Evolutionary conservation across 2,113 vertebrate genomes (phyloP).

Genomic region (Mesoclemmys tuberculata): DNA sequence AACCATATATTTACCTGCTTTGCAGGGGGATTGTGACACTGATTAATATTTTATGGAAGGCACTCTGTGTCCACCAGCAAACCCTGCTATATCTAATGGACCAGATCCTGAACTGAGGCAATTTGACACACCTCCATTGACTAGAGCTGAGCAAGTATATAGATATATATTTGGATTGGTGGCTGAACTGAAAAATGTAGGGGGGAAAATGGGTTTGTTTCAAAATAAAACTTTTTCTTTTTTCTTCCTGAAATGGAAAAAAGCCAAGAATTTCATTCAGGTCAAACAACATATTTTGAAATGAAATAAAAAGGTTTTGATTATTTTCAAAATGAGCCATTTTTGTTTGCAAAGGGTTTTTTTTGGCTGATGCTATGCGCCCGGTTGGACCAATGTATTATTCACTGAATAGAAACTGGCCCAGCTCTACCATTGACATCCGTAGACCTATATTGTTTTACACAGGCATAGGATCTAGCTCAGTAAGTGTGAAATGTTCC

Average conservation of each 20-base stretch:
- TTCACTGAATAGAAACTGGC: background rate
- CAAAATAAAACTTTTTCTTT: background rate
- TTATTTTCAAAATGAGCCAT: background rate
- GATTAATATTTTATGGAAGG: background rate
- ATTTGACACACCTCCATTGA: background rate
- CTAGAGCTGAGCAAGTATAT: too few species aligned
- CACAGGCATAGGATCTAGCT: background rate
- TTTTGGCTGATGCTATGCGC: background rate
- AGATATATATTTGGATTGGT: background rate
- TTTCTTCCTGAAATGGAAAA: background rate
- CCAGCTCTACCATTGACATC: background rate
- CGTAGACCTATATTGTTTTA: background rate
- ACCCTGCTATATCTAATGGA: background rate
- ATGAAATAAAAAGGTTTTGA: background rate
- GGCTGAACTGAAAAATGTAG: background rate
- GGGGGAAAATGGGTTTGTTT: background rate
- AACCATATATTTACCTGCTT: background rate
- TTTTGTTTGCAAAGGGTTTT: background rate
- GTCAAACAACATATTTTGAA: background rate
- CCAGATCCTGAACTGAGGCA: background rate
- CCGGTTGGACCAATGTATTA: background rate
- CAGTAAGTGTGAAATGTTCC: background rate
- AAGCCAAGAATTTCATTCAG: background rate
- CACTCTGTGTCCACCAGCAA: background rate
- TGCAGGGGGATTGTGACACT: background rate